phyloP scores from a whole-genome alignment of 2,888 invertebrate species.

The Epistrophe grossulariae region DNA sequence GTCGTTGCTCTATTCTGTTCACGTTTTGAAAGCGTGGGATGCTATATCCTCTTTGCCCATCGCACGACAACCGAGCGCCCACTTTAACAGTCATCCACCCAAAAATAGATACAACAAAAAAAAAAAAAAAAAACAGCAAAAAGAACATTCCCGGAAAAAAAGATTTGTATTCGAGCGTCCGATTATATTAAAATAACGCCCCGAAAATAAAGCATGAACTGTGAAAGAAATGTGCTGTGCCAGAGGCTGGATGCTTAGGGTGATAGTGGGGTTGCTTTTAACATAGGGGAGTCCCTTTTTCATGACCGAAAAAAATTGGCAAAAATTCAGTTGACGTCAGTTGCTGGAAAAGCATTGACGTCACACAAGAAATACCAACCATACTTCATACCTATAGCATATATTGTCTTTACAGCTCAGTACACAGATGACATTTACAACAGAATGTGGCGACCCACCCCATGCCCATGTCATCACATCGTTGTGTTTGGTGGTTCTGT shows the following conservation, averaged over 20 bases:
- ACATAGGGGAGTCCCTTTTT: slow-evolving; percentile 26
- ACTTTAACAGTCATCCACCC: slow-evolving; percentile 24
- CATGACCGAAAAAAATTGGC: slow-evolving; percentile 61
- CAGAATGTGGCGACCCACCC: slow-evolving; percentile 44
- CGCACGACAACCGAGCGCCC: not conserved
- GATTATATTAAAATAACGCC: slow-evolving; percentile 63
- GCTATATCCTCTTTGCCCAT: not conserved
- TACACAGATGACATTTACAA: slow-evolving; percentile 71
- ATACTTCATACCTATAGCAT: not conserved
- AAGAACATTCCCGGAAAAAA: slow-evolving; percentile 59
- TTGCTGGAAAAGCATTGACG: slow-evolving; percentile 68
- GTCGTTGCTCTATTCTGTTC: slow-evolving; percentile 37
- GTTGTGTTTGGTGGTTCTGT: slow-evolving; percentile 12
- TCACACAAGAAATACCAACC: slow-evolving; percentile 42
- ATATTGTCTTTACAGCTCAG: slow-evolving; percentile 46
- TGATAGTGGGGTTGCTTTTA: slow-evolving; percentile 1
- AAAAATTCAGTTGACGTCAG: slow-evolving; percentile 72
- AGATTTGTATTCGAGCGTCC: slow-evolving; percentile 56
- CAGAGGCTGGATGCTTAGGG: slow-evolving; percentile 21
- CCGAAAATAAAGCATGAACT: slow-evolving; percentile 52
- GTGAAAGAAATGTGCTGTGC: slow-evolving; percentile 38
- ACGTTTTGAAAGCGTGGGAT: slow-evolving; percentile 63
- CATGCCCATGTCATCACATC: not conserved
- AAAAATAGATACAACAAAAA: slow-evolving; percentile 21
- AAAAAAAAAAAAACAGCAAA: slow-evolving; percentile 28